Percentiles rank a stretch among this genome's conserved stretches.
Conservation (phyloP, 2,888 invertebrate species). For the Buathra laborator region DNA sequence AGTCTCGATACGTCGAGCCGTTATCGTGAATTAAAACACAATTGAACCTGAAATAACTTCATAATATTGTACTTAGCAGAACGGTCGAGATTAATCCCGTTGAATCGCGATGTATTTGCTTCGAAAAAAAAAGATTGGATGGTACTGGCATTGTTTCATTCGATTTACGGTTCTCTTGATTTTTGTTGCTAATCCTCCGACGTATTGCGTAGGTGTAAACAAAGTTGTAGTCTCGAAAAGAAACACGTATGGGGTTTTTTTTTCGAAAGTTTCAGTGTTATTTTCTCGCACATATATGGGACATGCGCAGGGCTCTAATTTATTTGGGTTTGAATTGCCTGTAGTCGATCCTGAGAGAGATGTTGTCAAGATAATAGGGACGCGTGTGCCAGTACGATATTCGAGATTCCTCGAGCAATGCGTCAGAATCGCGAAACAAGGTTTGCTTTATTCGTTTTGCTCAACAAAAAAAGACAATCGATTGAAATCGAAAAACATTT, state of each 20-base stretch:
- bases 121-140: neutral
- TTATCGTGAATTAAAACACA: slow-evolving; percentile 5
- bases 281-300: neutral
- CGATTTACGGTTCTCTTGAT: slow-evolving; percentile 34
- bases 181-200: slow-evolving; percentile 24
- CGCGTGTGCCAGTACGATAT: slow-evolving; percentile 13
- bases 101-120: neutral
- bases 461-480: neutral
- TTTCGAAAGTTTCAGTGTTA: slow-evolving; percentile 52
- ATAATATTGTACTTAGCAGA: neutral
- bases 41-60: neutral
- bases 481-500: neutral
- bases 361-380: slow-evolving; percentile 23
- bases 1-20: neutral
- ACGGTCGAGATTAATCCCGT: neutral
- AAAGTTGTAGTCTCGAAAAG: slow-evolving; percentile 12
- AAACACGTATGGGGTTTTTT: slow-evolving; percentile 42
- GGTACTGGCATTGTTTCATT: neutral
- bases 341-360: slow-evolving; percentile 21
- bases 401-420: neutral
- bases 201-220: slow-evolving; percentile 43
- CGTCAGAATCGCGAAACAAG: neutral
- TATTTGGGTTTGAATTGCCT: slow-evolving; percentile 35
- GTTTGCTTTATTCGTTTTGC: neutral
- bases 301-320: slow-evolving; percentile 30